These are phyloP conservation scores for Lasioglossum leucozonium DNA, from an alignment of 2,888 invertebrate genomes.

Conservation along the genomic window DNA sequence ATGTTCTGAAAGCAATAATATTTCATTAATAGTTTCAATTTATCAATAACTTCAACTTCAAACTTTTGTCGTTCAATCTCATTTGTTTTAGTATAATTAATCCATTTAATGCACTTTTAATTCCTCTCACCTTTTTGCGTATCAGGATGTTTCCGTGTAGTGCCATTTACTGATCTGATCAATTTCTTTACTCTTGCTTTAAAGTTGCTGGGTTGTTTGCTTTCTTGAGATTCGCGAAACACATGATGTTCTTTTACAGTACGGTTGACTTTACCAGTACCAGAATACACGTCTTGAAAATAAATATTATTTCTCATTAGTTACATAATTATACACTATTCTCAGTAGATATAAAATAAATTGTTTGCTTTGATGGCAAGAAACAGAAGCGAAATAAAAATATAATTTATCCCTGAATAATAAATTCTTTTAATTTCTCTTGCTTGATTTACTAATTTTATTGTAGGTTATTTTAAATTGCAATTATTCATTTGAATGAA, in stretches of 20 bases:
- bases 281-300: slow-evolving; percentile 34
- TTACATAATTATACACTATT: background rate
- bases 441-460: background rate
- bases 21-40: background rate
- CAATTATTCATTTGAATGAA: background rate
- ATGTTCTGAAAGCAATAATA: slow-evolving; percentile 48
- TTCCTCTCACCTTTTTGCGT: slow-evolving; percentile 20
- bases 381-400: background rate
- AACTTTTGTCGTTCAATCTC: background rate
- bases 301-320: slow-evolving; percentile 6
- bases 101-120: background rate
- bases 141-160: slow-evolving; percentile 15
- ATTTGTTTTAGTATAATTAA: background rate
- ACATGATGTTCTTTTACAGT: background rate
- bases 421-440: background rate
- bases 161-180: background rate
- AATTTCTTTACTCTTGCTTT: background rate
- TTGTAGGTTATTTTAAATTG: background rate
- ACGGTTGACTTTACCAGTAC: too few relatives aligned
- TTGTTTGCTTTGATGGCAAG: background rate
- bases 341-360: background rate
- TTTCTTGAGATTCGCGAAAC: background rate
- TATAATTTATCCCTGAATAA: background rate
- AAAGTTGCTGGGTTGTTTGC: background rate
- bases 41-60: background rate